Base-by-base conservation (phyloP, 1,140 invertebrate genomes). In the Cyrtorhinus lividipennis region DNA sequence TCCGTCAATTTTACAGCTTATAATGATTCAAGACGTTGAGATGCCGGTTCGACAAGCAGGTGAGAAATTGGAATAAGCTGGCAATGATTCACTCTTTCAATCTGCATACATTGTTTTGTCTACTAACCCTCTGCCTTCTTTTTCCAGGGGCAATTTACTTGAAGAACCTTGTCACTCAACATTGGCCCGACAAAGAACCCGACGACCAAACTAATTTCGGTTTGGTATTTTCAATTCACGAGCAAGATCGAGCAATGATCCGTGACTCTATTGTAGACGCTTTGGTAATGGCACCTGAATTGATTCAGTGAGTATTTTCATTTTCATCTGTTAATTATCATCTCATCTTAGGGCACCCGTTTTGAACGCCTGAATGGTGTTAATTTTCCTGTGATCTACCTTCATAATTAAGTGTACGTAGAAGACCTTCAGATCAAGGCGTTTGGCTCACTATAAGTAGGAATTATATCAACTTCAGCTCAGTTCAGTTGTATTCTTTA, bases 41-140 rank as follows among this genome's bases (percentile, higher is more conserved):
- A 86, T 93, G 81, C 88, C 94, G 66, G 86, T 96, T 0, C 77
- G 95, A 67, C 95, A 98, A 81, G 95, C 96, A 66, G 92, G 88
- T 77, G 73, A 70, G 67, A 71, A n/a, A n/a, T n/a, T n/a, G n/a
- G n/a, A n/a, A n/a, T n/a, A n/a, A n/a, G n/a, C n/a, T n/a, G n/a
- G n/a, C n/a, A n/a, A n/a, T n/a, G n/a, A n/a, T n/a, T n/a, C n/a
- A n/a, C n/a, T n/a, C n/a, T n/a, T n/a, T n/a, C n/a, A n/a, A n/a
- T n/a, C n/a, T n/a, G n/a, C n/a, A n/a, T n/a, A n/a, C n/a, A n/a
- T n/a, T n/a, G n/a, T n/a, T n/a, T n/a, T n/a, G n/a, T 38, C 30
- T 38, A 38, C 5, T 8, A 38, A 38, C 15, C 30, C 24, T 48
- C 22, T 61, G 24, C 46, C n/a, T 62, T 56, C n/a, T 56, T 56